Conservation (phyloP, 2,113 vertebrate genomes). For the Pleuronectes platessa region DNA sequence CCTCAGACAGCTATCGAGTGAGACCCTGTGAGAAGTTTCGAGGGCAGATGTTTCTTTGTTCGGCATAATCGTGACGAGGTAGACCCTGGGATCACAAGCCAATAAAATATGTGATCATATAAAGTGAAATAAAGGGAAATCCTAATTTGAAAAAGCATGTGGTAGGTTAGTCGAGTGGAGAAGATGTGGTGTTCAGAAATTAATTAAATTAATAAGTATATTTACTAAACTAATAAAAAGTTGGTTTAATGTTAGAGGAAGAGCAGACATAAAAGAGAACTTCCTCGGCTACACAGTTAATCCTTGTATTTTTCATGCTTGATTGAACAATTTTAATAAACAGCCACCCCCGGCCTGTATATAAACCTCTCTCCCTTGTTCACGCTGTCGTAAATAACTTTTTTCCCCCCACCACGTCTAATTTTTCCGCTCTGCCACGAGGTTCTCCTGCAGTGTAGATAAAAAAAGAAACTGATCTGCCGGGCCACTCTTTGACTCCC, state of each 20-base stretch:
- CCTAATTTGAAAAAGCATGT: too few relatives aligned
- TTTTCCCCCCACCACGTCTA: neutral
- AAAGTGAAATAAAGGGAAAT: too few relatives aligned
- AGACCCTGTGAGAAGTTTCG: neutral
- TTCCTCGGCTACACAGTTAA: neutral
- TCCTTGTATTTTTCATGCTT: neutral
- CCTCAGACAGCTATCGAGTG: neutral
- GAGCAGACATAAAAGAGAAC: neutral
- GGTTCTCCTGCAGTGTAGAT: slow-evolving; percentile 6
- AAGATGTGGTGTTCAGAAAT: neutral
- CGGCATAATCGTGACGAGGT: neutral
- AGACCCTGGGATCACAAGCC: neutral
- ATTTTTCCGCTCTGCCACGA: neutral
- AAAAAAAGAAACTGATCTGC: slow-evolving; percentile 14
- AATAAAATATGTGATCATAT: too few relatives aligned
- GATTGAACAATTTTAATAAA: neutral
- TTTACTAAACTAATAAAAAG: neutral
- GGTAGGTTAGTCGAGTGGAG: too few relatives aligned
- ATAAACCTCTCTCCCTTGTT: neutral
- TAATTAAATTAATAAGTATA: too few relatives aligned
- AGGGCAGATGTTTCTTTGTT: neutral
- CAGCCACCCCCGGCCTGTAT: neutral
- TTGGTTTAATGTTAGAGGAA: neutral
- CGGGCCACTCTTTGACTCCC: slow-evolving; percentile 33
- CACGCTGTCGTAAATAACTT: neutral